Evolutionary conservation across 2,888 invertebrate genomes (phyloP).

Genomic region (Tipula helvola): DNA sequence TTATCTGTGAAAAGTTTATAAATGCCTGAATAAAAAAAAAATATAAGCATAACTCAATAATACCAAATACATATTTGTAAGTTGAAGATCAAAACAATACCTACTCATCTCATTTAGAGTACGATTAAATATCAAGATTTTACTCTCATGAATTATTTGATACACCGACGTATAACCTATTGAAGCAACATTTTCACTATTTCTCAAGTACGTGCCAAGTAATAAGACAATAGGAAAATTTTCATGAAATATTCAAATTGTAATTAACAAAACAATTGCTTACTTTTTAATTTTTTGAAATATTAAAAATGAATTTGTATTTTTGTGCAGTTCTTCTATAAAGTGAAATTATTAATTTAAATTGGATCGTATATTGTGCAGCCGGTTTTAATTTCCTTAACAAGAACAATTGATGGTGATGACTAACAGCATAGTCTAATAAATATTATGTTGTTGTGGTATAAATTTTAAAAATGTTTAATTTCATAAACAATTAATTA

Average conservation of each 20-base stretch:
- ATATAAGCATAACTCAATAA: too few relatives aligned
- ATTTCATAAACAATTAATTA: neutral
- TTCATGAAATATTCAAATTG: neutral
- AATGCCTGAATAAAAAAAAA: too few relatives aligned
- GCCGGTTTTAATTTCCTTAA: neutral
- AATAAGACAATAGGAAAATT: neutral
- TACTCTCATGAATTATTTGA: too few relatives aligned
- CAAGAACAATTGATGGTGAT: neutral
- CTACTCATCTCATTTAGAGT: too few relatives aligned
- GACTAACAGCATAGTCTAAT: neutral
- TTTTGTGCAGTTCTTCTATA: neutral
- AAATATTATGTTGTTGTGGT: neutral
- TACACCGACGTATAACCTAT: too few relatives aligned
- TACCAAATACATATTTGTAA: too few relatives aligned
- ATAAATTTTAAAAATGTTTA: neutral
- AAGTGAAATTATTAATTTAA: neutral
- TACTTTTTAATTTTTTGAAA: neutral
- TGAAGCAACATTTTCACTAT: neutral
- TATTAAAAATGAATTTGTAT: neutral
- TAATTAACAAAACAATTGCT: too few relatives aligned
- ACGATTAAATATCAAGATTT: too few relatives aligned
- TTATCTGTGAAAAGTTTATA: too few relatives aligned
- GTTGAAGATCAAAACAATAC: neutral
- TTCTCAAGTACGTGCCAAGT: neutral
- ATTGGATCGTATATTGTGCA: neutral